Conservation (phyloP, 1,140 invertebrate species). For the Holcopasites calliopsidis region DNA sequence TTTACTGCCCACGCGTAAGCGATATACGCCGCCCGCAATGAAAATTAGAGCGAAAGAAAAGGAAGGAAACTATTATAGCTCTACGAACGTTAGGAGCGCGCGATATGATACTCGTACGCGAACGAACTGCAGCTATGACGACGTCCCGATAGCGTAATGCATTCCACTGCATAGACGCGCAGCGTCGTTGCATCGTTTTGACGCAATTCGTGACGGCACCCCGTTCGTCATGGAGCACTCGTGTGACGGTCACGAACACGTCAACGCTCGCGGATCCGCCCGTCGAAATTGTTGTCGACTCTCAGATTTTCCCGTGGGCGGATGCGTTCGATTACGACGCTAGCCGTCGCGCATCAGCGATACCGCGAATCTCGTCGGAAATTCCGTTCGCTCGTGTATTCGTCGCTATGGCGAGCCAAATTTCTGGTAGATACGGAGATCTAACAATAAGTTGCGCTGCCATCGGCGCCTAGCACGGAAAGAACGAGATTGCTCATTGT, state of each 20-base stretch:
- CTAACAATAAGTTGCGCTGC: too few species aligned
- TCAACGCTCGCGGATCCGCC: background rate
- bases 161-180: background rate
- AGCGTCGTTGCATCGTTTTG: background rate
- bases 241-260: background rate
- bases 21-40: too few species aligned
- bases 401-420: background rate
- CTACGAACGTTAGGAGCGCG: constrained; percentile 19
- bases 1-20: too few species aligned
- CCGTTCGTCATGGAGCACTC: background rate
- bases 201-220: constrained; percentile 9
- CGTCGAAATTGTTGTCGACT: constrained; percentile 1
- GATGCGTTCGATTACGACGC: background rate
- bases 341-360: too few species aligned
- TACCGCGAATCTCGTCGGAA: background rate
- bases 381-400: background rate
- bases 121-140: background rate
- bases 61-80: constrained; percentile 6
- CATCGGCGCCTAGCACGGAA: constrained; percentile 11
- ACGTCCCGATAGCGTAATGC: background rate
- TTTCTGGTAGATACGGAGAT: background rate
- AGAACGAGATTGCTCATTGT: constrained; percentile 26
- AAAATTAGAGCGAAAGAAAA: background rate
- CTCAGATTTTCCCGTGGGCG: constrained; percentile 22
- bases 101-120: constrained; percentile 6